Base-by-base conservation (phyloP, 1,140 invertebrate species). In the Charaxes varanes region DNA sequence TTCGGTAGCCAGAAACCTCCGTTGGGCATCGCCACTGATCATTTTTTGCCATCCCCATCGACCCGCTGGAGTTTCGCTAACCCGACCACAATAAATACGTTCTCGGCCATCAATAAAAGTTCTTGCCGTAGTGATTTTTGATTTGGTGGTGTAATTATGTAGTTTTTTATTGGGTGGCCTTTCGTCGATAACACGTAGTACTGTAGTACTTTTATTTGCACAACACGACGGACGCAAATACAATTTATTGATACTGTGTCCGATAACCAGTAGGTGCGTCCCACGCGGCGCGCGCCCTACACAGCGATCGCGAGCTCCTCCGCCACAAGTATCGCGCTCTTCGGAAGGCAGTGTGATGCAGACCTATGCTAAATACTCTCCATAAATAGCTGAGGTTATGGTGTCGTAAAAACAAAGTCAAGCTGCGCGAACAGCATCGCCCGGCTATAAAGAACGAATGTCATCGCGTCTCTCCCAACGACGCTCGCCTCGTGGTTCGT, bases 161-260 rank as follows among this genome's bases (percentile, higher is more conserved):
- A 57, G 46, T 54, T 66, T 62, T 56, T 74, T 55, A 43, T 37
- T 57, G 57, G 53, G 55, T 57, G 56, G n/a, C 71, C 62, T 63
- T 69, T 69, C 58, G 63, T 66, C 70, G 78, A 82, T 82, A 82
- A 66, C 63, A 56, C 59, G 46, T 49, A 57, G 59, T 57, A 54
- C 58, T 60, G 43, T 38, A 44, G 43, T 71, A 71, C 69, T 82
- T 78, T 79, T 79, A 69, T 77, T 79, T 79, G 57, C 60, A 49
- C 53, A 62, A 67, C 71, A 67, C 62, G 72, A 74, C 69, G 55
- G 60, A 63, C 62, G 54, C 72, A 69, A 69, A 62, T 74, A 66
- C 71, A 79, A 82, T 82, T 82, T 82, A 82, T 82, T 78, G 70
- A 71, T 74, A 71, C 64, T 61, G 64, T 64, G 55, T 57, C 61